These are phyloP conservation scores for Muscina levida DNA, from an alignment of 2,888 invertebrate genomes.

Conservation along the genomic window DNA sequence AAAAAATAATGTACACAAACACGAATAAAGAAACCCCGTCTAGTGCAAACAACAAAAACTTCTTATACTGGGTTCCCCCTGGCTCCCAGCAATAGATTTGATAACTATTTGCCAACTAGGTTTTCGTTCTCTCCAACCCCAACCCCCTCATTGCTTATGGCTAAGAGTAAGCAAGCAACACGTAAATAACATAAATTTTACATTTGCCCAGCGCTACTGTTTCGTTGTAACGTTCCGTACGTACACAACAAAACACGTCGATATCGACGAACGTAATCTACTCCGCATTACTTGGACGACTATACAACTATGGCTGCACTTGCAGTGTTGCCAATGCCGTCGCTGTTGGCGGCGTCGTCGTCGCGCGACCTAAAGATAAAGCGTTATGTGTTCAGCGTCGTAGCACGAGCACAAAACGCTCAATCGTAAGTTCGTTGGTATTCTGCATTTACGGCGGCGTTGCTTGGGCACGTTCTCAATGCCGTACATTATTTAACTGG, in stretches of 20 bases:
- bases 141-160: no score
- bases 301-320: neutral
- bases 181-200: conserved; percentile 39
- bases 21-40: no score
- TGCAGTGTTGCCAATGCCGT: neutral
- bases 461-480: conserved; percentile 43
- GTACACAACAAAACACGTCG: no score
- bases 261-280: neutral
- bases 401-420: no score
- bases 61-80: no score
- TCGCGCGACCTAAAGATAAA: conserved; percentile 24
- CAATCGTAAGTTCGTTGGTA: no score
- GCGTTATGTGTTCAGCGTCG: neutral
- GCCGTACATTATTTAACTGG: conserved; percentile 39
- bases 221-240: conserved; percentile 1
- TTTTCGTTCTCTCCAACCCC: no score
- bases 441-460: no score
- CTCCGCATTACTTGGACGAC: neutral
- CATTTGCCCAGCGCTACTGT: conserved; percentile 30
- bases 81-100: no score
- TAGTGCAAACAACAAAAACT: neutral
- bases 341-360: neutral
- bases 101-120: no score
- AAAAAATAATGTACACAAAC: conserved; percentile 13
- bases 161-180: conserved; percentile 6